phyloP scores from a whole-genome alignment of 2,888 invertebrate species.

The Anaspis maculata region DNA sequence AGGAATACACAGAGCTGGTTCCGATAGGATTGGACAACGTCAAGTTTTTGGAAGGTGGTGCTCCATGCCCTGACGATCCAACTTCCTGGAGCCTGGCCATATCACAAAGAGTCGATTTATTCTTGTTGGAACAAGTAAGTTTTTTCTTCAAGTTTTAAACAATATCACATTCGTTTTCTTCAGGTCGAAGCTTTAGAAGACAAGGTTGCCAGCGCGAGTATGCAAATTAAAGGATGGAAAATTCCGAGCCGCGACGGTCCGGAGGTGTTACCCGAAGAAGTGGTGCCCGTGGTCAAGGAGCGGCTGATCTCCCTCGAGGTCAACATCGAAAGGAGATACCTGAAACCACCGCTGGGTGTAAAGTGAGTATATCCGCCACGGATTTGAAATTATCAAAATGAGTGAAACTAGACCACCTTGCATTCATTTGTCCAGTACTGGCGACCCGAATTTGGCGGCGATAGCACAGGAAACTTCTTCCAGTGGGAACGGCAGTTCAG shows the following conservation, averaged over 20 bases:
- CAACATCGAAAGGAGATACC: slow-evolving; percentile 85
- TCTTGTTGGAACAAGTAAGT: slow-evolving; percentile 61
- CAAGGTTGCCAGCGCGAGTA: slow-evolving; percentile 77
- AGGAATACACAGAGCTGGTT: slow-evolving; percentile 48
- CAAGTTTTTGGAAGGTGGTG: slow-evolving; percentile 41
- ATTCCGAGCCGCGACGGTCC: slow-evolving; percentile 56
- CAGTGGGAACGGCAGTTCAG: slow-evolving; percentile 16
- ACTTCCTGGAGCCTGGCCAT: slow-evolving; percentile 55
- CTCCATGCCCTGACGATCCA: slow-evolving; percentile 46
- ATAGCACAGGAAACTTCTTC: slow-evolving; percentile 41
- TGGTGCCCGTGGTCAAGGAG: slow-evolving; percentile 56
- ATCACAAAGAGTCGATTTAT: slow-evolving; percentile 73
- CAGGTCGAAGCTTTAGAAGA: slow-evolving; percentile 81
- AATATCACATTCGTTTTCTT: slow-evolving; percentile 1
- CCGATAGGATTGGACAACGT: slow-evolving; percentile 26
- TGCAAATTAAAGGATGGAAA: slow-evolving; percentile 88
- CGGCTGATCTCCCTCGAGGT: slow-evolving; percentile 77
- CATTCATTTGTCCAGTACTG: slow-evolving; percentile 40
- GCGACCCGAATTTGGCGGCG: slow-evolving; percentile 56
- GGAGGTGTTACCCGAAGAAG: slow-evolving; percentile 41
- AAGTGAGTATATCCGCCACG: too few species aligned
- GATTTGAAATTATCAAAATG: not conserved
- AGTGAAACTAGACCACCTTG: slow-evolving; percentile 11
- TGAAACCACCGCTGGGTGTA: slow-evolving; percentile 82
- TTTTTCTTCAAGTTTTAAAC: too few species aligned